Evolutionary conservation across 2,888 invertebrate genomes (phyloP).

Genomic region (Ophion slaviceki): DNA sequence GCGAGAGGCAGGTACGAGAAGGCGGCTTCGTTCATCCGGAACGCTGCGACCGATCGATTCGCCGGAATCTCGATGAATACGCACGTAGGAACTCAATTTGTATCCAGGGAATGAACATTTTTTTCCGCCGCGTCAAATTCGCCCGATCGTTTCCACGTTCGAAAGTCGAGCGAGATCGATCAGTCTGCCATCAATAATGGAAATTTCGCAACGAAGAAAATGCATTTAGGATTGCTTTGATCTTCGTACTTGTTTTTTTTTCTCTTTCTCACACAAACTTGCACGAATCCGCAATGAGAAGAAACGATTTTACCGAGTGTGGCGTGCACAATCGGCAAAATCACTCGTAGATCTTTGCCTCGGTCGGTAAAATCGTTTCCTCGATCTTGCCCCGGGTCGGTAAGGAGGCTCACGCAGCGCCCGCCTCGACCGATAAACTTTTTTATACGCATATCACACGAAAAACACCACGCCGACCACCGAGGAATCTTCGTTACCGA

Average conservation of each 20-base stretch:
- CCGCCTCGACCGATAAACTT: not conserved
- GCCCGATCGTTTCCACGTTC: not conserved
- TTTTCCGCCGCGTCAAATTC: not conserved
- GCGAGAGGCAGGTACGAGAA: not conserved
- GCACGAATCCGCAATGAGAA: not conserved
- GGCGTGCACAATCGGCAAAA: slow-evolving; percentile 45
- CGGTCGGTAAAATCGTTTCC: slow-evolving; percentile 40
- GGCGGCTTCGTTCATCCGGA: not conserved
- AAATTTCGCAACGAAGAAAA: not conserved
- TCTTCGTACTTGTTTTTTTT: not conserved
- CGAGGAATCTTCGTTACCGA: slow-evolving; percentile 27
- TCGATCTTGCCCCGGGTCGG: not conserved
- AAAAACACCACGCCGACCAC: not conserved
- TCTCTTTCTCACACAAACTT: not conserved
- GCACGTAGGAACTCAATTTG: not conserved
- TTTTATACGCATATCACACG: not conserved
- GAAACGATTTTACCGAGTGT: not conserved
- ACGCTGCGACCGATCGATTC: not conserved
- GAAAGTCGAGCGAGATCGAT: not conserved
- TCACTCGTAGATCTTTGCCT: slow-evolving; percentile 37
- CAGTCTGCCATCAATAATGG: not conserved
- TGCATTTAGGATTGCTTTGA: not conserved
- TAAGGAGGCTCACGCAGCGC: not conserved
- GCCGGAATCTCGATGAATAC: not conserved
- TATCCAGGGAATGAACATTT: not conserved